Base-by-base conservation (phyloP, 2,113 vertebrate genomes). In the Calcarius ornatus region DNA sequence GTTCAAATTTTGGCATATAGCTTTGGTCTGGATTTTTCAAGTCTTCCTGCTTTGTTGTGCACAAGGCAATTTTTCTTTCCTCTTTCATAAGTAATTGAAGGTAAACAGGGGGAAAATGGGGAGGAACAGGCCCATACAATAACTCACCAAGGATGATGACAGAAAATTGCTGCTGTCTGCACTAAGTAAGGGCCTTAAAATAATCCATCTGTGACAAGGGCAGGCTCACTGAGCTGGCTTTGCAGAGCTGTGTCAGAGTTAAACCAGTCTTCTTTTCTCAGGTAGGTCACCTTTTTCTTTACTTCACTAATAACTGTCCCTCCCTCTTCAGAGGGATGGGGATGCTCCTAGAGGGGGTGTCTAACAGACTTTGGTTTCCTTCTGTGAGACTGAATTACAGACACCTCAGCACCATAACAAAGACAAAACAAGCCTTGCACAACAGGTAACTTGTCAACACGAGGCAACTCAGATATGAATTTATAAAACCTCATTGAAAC, bases 81-180 rank as follows among this genome's bases (percentile, higher is more conserved):
- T 95, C 90, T 91, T 93, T 95, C 63, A 47, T 80, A 91, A 73
- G 75, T 92, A 95, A 95, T 83, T 91, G 81, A 88, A 96, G 68
- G 92, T 90, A 95, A 97, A 94, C 47, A 80, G 89, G 63, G 69
- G 79, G 20, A 73, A 94, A 97, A 97, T 70, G 64, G 82, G 64
- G 79, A 93, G 35, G 88, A 93, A 90, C 22, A 75, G 63, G 27
- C 51, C 76, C 81, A 30, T 73, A 78, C 82, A 93, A 70, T 90
- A 87, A 93, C 85, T 92, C 81, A 54, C 21, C 2, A 5, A 79
- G 60, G 81, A 95, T 90, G 93, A 95, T 92, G 87, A 90, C 66
- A 95, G 75, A 94, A 95, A 95, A 95, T 94, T 94, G 93, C 90
- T 94, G 59, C 93, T 88, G 87, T 73, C 93, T 94, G 90, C 79